These are phyloP conservation scores for Odontophorus gujanensis DNA, from an alignment of 2,113 vertebrate genomes.

Conservation along the genomic window DNA sequence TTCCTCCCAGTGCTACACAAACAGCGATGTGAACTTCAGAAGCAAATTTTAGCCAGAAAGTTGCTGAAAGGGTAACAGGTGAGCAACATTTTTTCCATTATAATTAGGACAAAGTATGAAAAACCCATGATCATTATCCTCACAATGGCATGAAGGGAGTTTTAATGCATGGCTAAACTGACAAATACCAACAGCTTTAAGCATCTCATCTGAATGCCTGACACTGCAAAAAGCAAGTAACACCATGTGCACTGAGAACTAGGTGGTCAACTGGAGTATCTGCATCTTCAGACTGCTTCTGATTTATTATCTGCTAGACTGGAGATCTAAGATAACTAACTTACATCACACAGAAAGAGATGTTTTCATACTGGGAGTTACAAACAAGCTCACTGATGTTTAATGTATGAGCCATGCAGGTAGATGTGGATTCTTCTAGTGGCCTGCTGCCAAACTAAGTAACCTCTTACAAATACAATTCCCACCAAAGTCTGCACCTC, in stretches of 20 bases:
- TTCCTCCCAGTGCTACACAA: not conserved
- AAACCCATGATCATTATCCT: not conserved
- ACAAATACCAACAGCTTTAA: not conserved
- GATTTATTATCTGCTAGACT: not conserved
- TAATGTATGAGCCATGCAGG: not conserved
- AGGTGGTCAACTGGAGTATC: fast-evolving
- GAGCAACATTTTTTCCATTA: not conserved
- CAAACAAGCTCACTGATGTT: not conserved
- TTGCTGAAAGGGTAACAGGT: not conserved
- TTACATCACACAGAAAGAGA: not conserved
- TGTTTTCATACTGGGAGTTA: not conserved
- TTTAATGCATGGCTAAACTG: not conserved
- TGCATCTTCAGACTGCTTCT: not conserved
- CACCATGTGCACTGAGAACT: fast-evolving
- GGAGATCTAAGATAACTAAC: not conserved
- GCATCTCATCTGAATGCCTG: not conserved
- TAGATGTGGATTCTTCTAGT: not conserved
- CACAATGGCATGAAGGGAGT: not conserved
- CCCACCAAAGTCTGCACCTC: not conserved
- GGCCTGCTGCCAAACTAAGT: not conserved
- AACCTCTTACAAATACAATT: not conserved
- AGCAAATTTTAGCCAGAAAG: not conserved
- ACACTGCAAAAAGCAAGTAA: not conserved
- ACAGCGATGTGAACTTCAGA: not conserved
- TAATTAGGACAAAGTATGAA: not conserved